phyloP scores from a whole-genome alignment of 2,113 vertebrate species.

The Rhea americana region DNA sequence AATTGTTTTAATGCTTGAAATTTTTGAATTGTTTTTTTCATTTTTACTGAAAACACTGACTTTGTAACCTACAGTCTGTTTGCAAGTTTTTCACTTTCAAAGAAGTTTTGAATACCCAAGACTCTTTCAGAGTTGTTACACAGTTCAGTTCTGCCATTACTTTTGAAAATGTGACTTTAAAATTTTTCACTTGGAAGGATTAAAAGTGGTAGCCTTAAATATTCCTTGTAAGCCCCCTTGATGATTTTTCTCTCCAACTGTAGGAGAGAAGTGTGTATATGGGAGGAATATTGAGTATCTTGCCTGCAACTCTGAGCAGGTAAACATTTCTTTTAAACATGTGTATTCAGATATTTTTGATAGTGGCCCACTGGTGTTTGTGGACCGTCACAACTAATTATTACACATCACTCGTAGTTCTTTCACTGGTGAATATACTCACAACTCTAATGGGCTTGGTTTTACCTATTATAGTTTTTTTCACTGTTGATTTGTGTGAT shows the following conservation, averaged over 20 bases:
- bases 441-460: not conserved
- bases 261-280: not conserved
- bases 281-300: accelerated
- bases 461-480: not conserved
- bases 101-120: not conserved
- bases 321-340: not conserved
- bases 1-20: not conserved
- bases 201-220: not conserved
- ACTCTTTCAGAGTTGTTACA: not conserved
- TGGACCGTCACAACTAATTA: no score
- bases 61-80: not conserved
- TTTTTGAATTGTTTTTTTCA: not conserved
- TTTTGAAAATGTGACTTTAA: not conserved
- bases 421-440: not conserved
- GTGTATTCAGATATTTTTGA: not conserved
- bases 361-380: not conserved
- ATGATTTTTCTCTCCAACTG: not conserved
- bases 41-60: not conserved
- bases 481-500: not conserved
- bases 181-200: not conserved
- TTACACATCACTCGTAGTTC: not conserved
- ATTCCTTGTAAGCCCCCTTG: not conserved
- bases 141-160: not conserved
- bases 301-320: not conserved
- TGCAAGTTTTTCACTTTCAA: not conserved